These are phyloP conservation scores for Drosophila obscura DNA, from an alignment of 1,140 invertebrate species.

Conservation along the genomic window DNA sequence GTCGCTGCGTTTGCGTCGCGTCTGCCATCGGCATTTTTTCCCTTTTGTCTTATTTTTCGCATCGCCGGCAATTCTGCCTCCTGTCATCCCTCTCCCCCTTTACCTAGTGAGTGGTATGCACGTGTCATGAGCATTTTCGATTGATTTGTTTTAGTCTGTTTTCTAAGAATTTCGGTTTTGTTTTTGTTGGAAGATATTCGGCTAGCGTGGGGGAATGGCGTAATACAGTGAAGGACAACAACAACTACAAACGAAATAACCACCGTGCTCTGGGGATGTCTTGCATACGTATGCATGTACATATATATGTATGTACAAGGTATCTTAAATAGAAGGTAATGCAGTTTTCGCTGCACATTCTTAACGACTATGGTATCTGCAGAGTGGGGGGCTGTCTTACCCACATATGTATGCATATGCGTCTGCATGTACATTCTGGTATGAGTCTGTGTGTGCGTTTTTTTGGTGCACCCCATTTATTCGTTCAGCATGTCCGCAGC, in stretches of 20 bases:
- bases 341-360: too few species aligned
- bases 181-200: not conserved
- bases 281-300: too few species aligned
- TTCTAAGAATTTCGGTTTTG: not conserved
- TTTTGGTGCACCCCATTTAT: conserved; percentile 64
- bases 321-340: too few species aligned
- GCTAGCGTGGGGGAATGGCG: too few species aligned
- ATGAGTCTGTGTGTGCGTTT: conserved; percentile 33
- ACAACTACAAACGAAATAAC: too few species aligned
- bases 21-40: conserved; percentile 27
- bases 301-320: too few species aligned
- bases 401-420: too few species aligned
- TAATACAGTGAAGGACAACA: too few species aligned
- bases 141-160: conserved; percentile 5
- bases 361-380: too few species aligned
- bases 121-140: conserved; percentile 19
- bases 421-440: not conserved
- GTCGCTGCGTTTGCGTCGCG: not conserved
- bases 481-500: conserved; percentile 62
- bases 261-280: too few species aligned
- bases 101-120: conserved; percentile 13
- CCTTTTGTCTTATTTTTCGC: conserved; percentile 52
- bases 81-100: not conserved
- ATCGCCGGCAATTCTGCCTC: conserved; percentile 17
- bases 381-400: too few species aligned